Evolutionary conservation across 2,888 invertebrate genomes (phyloP).

Genomic region (Cephus nigrinus): DNA sequence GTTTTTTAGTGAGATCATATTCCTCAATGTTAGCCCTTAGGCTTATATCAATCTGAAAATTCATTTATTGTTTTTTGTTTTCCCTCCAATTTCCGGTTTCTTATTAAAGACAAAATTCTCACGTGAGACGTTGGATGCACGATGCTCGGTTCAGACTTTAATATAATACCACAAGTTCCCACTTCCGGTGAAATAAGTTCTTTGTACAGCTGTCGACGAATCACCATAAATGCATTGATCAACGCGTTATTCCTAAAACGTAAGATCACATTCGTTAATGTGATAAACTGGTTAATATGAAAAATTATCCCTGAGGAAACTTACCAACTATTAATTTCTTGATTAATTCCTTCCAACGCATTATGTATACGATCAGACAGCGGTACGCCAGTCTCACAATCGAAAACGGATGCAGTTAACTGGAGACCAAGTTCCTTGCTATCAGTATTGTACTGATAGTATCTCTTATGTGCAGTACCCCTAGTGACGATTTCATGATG

Average conservation of each 20-base stretch:
- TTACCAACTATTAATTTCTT: slow-evolving; percentile 38
- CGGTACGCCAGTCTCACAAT: slow-evolving; percentile 47
- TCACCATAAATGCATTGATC: slow-evolving; percentile 28
- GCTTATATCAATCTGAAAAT: slow-evolving; percentile 45
- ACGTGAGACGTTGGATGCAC: slow-evolving; percentile 53
- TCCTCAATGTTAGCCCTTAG: slow-evolving; percentile 45
- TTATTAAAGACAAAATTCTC: slow-evolving; percentile 13
- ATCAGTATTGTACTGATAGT: slow-evolving; percentile 25
- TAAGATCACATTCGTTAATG: slow-evolving; percentile 4
- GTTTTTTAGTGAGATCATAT: not conserved
- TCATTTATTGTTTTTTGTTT: not conserved
- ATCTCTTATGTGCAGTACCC: slow-evolving; percentile 30
- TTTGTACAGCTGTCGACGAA: slow-evolving; percentile 37
- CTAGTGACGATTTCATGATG: slow-evolving; percentile 51
- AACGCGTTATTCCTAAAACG: slow-evolving; percentile 27
- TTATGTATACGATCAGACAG: slow-evolving; percentile 27
- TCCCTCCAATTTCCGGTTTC: no score
- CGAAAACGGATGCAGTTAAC: slow-evolving; percentile 38
- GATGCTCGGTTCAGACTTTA: slow-evolving; percentile 46
- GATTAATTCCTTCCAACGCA: slow-evolving; percentile 25
- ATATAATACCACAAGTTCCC: slow-evolving; percentile 50
- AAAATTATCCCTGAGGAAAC: slow-evolving; percentile 9
- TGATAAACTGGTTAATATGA: not conserved
- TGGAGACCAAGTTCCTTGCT: slow-evolving; percentile 47
- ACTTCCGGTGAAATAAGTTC: slow-evolving; percentile 39